Percentiles rank a stretch among this genome's conserved stretches.
Evolutionary conservation across 2,113 vertebrate genomes (phyloP).

Genomic region (Mirza zaza): DNA sequence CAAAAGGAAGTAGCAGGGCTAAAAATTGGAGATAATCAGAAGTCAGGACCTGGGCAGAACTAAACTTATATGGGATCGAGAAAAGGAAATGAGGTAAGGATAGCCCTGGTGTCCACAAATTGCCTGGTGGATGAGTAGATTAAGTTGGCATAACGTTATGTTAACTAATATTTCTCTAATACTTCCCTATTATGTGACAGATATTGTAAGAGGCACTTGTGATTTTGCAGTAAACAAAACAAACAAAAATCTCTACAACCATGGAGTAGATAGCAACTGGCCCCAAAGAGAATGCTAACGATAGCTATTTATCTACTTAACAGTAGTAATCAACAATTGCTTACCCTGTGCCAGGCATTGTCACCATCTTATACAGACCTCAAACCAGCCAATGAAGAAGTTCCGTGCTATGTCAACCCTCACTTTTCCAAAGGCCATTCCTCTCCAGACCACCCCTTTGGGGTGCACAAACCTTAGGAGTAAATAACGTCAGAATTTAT

Average conservation of each 20-base stretch:
- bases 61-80: background rate
- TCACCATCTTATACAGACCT: background rate
- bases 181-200: background rate
- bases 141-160: background rate
- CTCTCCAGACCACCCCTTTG: background rate
- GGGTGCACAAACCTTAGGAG: background rate
- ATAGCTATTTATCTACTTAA: background rate
- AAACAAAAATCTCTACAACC: background rate
- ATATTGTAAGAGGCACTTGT: background rate
- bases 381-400: background rate
- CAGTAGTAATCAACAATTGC: background rate
- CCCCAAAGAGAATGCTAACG: background rate
- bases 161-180: background rate
- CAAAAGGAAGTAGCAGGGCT: background rate
- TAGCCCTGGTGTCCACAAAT: background rate
- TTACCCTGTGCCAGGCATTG: background rate
- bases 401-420: background rate
- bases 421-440: background rate
- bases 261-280: background rate
- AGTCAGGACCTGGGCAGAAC: background rate
- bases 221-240: background rate
- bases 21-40: background rate
- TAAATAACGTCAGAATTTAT: background rate
- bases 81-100: background rate
- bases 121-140: background rate